Percentiles rank a stretch among this genome's conserved stretches.
These are phyloP conservation scores for Dasyurus viverrinus DNA, from an alignment of 2,113 vertebrate genomes.

Conservation along the genomic window DNA sequence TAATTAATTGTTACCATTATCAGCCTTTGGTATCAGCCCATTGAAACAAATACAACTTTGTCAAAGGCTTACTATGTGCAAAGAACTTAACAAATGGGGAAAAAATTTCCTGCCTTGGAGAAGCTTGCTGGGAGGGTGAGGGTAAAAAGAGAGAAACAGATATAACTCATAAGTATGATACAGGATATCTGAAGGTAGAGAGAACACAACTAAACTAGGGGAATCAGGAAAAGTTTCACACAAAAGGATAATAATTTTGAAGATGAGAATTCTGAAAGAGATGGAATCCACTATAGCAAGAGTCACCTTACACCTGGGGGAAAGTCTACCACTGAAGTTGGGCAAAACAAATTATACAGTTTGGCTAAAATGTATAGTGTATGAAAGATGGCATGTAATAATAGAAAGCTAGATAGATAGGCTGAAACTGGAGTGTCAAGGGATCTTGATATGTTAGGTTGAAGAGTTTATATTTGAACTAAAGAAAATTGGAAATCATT, in stretches of 20 bases:
- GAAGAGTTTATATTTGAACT: background rate
- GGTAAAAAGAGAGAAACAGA: background rate
- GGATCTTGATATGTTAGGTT: background rate
- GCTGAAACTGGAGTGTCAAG: background rate
- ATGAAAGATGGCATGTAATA: background rate
- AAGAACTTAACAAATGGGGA: background rate
- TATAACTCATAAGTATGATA: background rate
- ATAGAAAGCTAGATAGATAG: background rate
- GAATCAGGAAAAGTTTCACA: background rate
- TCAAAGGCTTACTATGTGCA: background rate
- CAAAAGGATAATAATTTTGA: background rate
- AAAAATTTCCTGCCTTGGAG: background rate
- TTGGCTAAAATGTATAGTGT: background rate
- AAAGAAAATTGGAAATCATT: background rate
- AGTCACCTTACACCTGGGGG: background rate
- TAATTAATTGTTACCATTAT: background rate
- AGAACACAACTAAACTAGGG: background rate
- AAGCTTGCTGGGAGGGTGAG: background rate
- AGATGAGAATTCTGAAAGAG: background rate
- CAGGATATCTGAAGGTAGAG: background rate
- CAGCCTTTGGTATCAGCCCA: background rate
- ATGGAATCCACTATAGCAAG: background rate
- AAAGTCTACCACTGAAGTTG: background rate
- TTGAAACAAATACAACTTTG: background rate
- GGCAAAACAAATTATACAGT: background rate